Conservation (phyloP, 2,888 invertebrate genomes). For the Diaprepes abbreviatus region DNA sequence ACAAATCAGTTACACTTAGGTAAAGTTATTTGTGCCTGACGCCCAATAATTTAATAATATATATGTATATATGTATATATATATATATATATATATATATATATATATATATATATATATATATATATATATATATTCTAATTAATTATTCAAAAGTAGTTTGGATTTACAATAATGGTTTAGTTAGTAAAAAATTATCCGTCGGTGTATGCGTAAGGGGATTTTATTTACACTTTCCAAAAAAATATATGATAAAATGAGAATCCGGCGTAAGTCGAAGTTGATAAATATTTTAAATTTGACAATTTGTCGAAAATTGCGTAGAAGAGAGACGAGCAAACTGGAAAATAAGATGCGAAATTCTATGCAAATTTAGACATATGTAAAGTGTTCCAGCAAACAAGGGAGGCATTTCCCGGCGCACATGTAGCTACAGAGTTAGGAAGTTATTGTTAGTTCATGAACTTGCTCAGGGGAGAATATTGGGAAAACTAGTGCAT, state of each 20-base stretch:
- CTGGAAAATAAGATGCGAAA: conserved; percentile 25
- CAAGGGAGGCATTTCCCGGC: conserved; percentile 24
- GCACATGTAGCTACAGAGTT: conserved; percentile 13
- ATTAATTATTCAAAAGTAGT: no score
- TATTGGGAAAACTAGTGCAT: conserved; percentile 17
- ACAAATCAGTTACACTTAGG: no score
- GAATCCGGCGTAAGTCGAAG: neutral
- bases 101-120: no score
- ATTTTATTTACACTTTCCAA: neutral
- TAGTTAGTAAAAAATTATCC: no score
- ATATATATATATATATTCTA: no score
- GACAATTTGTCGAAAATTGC: conserved; percentile 10
- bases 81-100: no score
- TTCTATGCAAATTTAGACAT: conserved; percentile 34
- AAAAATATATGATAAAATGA: neutral
- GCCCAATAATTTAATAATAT: no score
- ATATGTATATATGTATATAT: no score
- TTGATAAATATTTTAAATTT: conserved; percentile 28
- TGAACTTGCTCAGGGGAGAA: conserved; percentile 23
- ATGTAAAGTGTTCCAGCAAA: conserved; percentile 28
- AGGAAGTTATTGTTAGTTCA: conserved; percentile 25
- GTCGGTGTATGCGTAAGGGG: no score
- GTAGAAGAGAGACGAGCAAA: conserved; percentile 16
- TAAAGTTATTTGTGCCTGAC: no score
- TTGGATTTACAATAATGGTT: no score